Percentiles rank a stretch among this genome's conserved stretches.
Evolutionary conservation across 1,140 invertebrate species (phyloP).

Genomic region (Drosophila tani): DNA sequence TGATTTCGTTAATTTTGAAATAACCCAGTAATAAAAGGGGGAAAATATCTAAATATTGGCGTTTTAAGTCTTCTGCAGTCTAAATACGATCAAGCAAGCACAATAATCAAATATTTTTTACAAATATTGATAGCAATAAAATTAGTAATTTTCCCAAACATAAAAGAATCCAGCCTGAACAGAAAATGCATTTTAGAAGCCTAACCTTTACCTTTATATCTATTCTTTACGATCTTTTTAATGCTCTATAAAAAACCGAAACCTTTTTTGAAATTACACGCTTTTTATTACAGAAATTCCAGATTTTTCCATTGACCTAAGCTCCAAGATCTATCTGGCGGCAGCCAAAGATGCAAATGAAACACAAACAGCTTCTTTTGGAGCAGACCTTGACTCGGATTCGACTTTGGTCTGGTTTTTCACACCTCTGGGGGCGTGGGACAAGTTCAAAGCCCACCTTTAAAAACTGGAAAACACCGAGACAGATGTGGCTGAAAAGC

Average conservation of each 20-base stretch:
- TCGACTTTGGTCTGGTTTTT: conserved; percentile 53
- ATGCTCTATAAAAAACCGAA: conserved; percentile 26
- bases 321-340: too few relatives aligned
- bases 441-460: conserved; percentile 53
- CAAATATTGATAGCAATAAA: neutral
- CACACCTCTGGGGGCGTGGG: conserved; percentile 19
- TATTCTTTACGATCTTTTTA: conserved; percentile 30
- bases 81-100: neutral
- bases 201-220: neutral
- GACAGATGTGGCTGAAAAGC: conserved; percentile 4
- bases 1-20: conserved; percentile 17
- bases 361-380: conserved; percentile 25
- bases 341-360: conserved; percentile 15
- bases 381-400: conserved; percentile 60
- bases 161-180: neutral
- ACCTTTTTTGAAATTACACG: conserved; percentile 8
- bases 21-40: neutral
- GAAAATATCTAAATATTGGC: neutral
- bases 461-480: neutral
- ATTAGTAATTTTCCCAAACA: neutral
- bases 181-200: neutral
- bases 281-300: conserved; percentile 23
- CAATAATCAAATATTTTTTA: neutral
- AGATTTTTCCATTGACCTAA: conserved; percentile 13
- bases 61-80: too few relatives aligned